A percentile compares a stretch with the other conserved stretches of the same genome.
These are phyloP conservation scores for Notocelia uddmanniana DNA, from an alignment of 2,888 invertebrate genomes.

Conservation along the genomic window DNA sequence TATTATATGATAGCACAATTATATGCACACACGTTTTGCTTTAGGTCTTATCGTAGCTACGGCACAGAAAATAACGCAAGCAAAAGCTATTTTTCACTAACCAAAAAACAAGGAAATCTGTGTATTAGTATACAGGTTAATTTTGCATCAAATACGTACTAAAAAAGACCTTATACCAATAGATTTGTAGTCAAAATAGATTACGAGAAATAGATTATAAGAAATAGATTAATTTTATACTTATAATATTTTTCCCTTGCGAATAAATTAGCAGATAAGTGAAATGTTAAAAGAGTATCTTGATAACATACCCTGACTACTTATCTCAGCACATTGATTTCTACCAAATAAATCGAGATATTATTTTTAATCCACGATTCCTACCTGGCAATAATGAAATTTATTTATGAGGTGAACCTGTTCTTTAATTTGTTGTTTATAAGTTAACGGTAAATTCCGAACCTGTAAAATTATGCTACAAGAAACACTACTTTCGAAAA, in stretches of 20 bases:
- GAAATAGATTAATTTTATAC: too few relatives aligned
- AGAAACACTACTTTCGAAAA: conserved; percentile 44
- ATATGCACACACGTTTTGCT: neutral
- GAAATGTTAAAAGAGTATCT: neutral
- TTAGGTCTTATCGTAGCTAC: neutral
- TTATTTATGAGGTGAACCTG: conserved; percentile 27
- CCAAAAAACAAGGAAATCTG: neutral
- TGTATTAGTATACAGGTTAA: neutral
- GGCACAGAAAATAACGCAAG: neutral
- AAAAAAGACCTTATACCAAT: neutral
- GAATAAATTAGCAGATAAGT: neutral
- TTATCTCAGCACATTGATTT: neutral
- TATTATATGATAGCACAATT: neutral
- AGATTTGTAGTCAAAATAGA: neutral
- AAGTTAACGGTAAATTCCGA: conserved; percentile 23
- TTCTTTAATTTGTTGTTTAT: conserved; percentile 16
- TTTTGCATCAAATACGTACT: neutral
- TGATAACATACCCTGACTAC: neutral
- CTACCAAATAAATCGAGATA: neutral
- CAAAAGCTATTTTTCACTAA: neutral
- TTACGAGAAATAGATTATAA: too few relatives aligned
- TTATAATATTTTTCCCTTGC: neutral
- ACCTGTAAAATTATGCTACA: conserved; percentile 6
- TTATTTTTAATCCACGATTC: conserved; percentile 10
- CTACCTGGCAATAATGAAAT: conserved; percentile 30